Percentiles rank a stretch among this genome's conserved stretches.
These are phyloP conservation scores for Carcina quercana DNA, from an alignment of 2,888 invertebrate species.

Conservation along the genomic window DNA sequence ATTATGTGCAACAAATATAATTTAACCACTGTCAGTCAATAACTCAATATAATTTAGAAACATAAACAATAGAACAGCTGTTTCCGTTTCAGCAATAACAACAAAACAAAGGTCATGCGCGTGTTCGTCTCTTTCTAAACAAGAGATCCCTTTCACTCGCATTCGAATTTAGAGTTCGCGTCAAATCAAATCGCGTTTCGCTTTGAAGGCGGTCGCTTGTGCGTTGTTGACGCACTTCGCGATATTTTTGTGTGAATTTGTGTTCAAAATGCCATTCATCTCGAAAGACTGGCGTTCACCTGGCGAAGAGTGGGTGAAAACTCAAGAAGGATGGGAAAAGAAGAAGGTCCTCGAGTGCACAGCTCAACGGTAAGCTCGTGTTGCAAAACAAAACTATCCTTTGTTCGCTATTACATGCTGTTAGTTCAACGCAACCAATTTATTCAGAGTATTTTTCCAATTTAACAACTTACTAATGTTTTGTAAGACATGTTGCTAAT, in stretches of 20 bases:
- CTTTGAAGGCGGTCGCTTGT: conserved; percentile 36
- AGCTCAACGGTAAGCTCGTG: conserved; percentile 56
- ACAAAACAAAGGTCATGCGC: conserved; percentile 47
- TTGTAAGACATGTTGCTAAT: not conserved
- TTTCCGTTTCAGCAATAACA: conserved; percentile 28
- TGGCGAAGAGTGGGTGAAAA: conserved; percentile 99
- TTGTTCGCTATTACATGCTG: conserved; percentile 61
- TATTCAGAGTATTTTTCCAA: conserved; percentile 25
- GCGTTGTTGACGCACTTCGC: conserved; percentile 26
- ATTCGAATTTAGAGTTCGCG: conserved; percentile 5
- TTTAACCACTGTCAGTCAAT: no score
- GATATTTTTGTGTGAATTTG: conserved; percentile 50
- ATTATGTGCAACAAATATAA: no score
- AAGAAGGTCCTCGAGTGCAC: conserved; percentile 92
- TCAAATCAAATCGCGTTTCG: conserved; percentile 37
- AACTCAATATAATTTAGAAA: no score
- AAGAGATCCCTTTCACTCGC: conserved; percentile 36
- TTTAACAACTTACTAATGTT: conserved; percentile 12
- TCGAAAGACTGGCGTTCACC: conserved; percentile 99
- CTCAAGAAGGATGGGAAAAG: conserved; percentile 98
- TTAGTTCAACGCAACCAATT: conserved; percentile 35
- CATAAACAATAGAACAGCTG: conserved; percentile 42
- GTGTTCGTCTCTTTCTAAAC: conserved; percentile 42
- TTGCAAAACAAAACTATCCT: conserved; percentile 60
- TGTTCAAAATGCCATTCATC: conserved; percentile 93